A percentile compares a stretch with the other conserved stretches of the same genome.
Evolutionary conservation across 2,113 vertebrate species (phyloP).

Genomic region (Xiphophorus hellerii): DNA sequence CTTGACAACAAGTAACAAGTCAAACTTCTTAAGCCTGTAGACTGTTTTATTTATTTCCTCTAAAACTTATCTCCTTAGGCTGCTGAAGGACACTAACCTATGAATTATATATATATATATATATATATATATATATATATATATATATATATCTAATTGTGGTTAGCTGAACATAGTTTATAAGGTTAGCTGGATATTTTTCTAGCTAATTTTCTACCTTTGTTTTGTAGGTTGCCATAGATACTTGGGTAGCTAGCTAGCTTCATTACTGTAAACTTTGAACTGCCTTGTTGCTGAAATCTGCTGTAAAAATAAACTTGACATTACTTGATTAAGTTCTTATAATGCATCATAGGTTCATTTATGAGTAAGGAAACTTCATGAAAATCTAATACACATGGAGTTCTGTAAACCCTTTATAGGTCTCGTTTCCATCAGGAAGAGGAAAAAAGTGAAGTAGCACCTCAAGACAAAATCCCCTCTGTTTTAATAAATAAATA

Average conservation of each 20-base stretch:
- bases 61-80: neutral
- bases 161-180: too few species aligned
- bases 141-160: too few species aligned
- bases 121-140: too few species aligned
- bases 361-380: neutral
- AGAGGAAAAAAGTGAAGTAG: slow-evolving; percentile 27
- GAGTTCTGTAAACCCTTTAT: slow-evolving; percentile 13
- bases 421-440: slow-evolving; percentile 31
- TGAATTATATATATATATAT: neutral
- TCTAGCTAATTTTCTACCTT: too few species aligned
- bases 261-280: too few species aligned
- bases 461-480: slow-evolving; percentile 20
- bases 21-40: neutral
- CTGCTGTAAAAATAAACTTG: too few species aligned
- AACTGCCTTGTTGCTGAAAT: too few species aligned
- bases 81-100: neutral
- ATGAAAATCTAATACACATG: neutral
- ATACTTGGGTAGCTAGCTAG: too few species aligned
- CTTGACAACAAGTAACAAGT: neutral
- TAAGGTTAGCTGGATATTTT: too few species aligned
- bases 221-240: too few species aligned
- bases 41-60: neutral
- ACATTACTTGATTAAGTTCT: too few species aligned
- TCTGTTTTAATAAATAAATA: slow-evolving; percentile 28
- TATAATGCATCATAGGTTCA: too few species aligned